Base-by-base conservation (phyloP, 2,888 invertebrate species). In the Eupithecia subfuscata region DNA sequence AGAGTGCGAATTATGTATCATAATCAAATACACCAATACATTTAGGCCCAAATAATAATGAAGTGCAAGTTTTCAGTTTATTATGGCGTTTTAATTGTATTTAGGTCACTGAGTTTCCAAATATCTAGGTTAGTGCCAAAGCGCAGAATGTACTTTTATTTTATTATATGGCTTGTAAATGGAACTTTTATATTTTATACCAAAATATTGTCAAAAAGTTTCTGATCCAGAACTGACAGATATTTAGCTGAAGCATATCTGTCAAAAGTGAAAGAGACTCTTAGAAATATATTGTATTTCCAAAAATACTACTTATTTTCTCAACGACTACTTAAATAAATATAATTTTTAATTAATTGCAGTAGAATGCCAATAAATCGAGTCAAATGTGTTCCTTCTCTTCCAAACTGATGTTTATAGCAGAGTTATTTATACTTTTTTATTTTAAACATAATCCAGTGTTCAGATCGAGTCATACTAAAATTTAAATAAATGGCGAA, bases 61-160 rank as follows among this genome's bases (percentile, higher is more conserved):
- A 2, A 8, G n/a, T n/a, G 52, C n/a, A n/a, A 52, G 11, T n/a
- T n/a, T 52, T 18, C 18, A n/a, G n/a, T n/a, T n/a, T n/a, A n/a
- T n/a, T n/a, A n/a, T n/a, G n/a, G n/a, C 18, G 16, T 52, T n/a
- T 52, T 52, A 9, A 22, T 52, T n/a, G 56, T 56, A 22, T 12
- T 56, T 12, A 12, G 56, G 25, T 60, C 60, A 25, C 25, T 60
- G 60, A 25, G 22, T 48, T 37, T 64, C 22, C 56, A 22, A 65
- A 64, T 43, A 68, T 30, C 14, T 40, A 64, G 48, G 60, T 63
- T 45, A 65, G 73, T 74, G 73, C 74, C 74, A 71, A 75, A 70
- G 56, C 60, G 60, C 70, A 45, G 34, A 30, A 34, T 74, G 37
- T 64, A 63, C 60, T 56, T 69, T 30, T 43, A 30, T 45, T 69